A percentile compares a stretch with the other conserved stretches of the same genome.
Conservation (phyloP, 2,113 vertebrate genomes). For the Antechinus flavipes region DNA sequence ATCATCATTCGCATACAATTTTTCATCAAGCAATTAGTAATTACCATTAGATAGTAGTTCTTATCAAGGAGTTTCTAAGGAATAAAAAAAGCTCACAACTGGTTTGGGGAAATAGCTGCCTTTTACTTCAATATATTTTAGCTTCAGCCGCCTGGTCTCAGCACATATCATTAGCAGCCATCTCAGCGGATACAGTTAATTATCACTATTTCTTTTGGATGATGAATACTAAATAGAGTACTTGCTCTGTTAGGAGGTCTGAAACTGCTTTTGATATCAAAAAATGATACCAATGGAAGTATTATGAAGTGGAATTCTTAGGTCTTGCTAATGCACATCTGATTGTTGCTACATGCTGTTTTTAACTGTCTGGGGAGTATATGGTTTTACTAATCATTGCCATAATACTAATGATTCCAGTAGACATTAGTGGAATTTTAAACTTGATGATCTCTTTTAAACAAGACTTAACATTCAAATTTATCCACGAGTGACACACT, state of each 20-base stretch:
- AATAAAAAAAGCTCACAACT: not conserved
- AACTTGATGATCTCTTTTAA: slow-evolving; percentile 38
- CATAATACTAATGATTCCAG: slow-evolving; percentile 36
- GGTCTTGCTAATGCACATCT: not conserved
- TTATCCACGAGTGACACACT: slow-evolving; percentile 20
- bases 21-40: slow-evolving; percentile 58
- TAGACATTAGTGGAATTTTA: slow-evolving; percentile 52
- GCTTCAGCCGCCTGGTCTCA: not conserved
- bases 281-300: slow-evolving; percentile 13
- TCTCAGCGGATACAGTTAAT: slow-evolving; percentile 61
- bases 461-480: slow-evolving; percentile 53
- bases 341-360: slow-evolving; percentile 10
- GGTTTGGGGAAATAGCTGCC: not conserved
- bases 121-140: slow-evolving; percentile 46
- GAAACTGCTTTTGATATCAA: slow-evolving; percentile 37
- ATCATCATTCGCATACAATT: slow-evolving; percentile 47
- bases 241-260: not conserved
- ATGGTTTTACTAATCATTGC: slow-evolving; percentile 21
- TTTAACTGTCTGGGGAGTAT: slow-evolving; percentile 34
- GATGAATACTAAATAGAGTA: slow-evolving; percentile 60
- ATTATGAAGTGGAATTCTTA: slow-evolving; percentile 19
- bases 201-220: slow-evolving; percentile 43
- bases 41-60: slow-evolving; percentile 20
- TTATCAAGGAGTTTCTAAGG: slow-evolving; percentile 54
- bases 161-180: slow-evolving; percentile 55